Conservation (phyloP, 2,797 vertebrate species). For the Acanthornis magna region DNA sequence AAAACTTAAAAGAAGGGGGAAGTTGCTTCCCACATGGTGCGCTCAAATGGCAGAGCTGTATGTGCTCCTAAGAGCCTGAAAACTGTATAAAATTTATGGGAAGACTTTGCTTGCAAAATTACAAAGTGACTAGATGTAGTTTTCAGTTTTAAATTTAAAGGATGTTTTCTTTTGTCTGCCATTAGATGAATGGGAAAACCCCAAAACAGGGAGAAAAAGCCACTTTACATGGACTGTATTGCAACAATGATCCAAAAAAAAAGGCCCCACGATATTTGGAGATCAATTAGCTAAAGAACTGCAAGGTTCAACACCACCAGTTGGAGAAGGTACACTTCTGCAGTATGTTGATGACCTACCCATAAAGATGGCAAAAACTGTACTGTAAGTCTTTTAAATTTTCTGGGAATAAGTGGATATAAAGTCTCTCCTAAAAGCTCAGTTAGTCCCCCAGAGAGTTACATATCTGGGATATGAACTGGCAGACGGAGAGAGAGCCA, state of each 20-base stretch:
- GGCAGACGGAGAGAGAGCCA: too few species aligned
- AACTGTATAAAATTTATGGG: too few species aligned
- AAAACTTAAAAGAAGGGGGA: too few species aligned
- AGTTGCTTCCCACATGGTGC: too few species aligned
- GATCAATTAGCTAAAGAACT: neutral
- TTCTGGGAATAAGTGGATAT: neutral
- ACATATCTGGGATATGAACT: neutral
- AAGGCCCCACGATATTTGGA: neutral
- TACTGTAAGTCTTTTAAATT: neutral
- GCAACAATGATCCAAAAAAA: neutral
- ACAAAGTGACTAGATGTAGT: too few species aligned
- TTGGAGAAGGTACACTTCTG: neutral
- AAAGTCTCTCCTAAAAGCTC: neutral
- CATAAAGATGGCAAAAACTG: neutral
- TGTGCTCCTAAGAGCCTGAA: too few species aligned
- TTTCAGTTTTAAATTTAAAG: neutral
- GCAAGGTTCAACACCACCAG: neutral
- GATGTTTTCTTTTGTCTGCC: neutral
- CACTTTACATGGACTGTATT: neutral
- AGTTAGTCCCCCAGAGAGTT: neutral
- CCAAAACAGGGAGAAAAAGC: neutral
- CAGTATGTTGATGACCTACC: neutral
- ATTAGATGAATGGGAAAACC: neutral
- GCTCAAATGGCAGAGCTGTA: too few species aligned
- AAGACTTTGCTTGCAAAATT: too few species aligned